These are phyloP conservation scores for Rhagologus leucostigma DNA, from an alignment of 2,113 vertebrate species.

Conservation along the genomic window DNA sequence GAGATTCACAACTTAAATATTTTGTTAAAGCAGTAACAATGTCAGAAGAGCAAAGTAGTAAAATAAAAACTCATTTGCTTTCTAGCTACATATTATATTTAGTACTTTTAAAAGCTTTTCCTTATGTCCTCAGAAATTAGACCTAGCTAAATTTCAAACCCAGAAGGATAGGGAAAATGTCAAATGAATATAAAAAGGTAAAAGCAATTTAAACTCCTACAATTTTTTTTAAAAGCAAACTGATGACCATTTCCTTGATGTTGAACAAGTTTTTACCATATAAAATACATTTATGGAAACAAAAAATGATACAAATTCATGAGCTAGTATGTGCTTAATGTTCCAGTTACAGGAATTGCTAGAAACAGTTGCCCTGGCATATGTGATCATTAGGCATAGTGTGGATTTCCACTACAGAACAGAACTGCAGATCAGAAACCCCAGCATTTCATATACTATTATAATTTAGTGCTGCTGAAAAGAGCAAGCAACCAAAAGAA, in stretches of 20 bases:
- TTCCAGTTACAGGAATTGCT: background rate
- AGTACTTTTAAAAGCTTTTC: background rate
- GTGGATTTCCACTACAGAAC: background rate
- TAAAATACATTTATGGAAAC: background rate
- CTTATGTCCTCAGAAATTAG: background rate
- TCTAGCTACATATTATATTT: background rate
- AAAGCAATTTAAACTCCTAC: background rate
- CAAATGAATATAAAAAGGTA: background rate
- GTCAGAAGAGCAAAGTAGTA: background rate
- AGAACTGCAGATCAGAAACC: background rate
- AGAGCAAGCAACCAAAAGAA: background rate
- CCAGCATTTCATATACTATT: background rate
- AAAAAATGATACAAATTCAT: background rate
- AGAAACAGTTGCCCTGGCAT: background rate
- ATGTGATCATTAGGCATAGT: background rate
- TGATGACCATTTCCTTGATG: background rate
- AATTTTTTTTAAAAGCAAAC: background rate
- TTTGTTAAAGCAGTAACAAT: background rate
- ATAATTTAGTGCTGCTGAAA: background rate
- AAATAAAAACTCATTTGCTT: background rate
- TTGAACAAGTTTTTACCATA: background rate
- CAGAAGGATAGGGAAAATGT: background rate
- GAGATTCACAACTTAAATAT: background rate
- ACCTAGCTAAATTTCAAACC: background rate
- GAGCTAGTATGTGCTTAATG: background rate